Percentiles rank a stretch among this genome's conserved stretches.
These are phyloP conservation scores for Trematomus bernacchii DNA, from an alignment of 2,797 vertebrate species.

Conservation along the genomic window DNA sequence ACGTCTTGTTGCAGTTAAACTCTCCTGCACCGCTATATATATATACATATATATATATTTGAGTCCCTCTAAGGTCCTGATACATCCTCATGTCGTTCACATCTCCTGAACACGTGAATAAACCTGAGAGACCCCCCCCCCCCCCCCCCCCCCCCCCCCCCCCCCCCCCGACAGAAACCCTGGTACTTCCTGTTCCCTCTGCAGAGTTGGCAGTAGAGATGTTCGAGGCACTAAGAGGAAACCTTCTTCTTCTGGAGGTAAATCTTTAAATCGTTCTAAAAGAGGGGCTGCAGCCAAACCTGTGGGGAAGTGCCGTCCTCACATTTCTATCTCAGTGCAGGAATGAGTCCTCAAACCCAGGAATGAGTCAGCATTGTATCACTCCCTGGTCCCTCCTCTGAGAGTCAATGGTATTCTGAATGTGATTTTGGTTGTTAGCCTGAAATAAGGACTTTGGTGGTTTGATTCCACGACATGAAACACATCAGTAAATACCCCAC, in stretches of 20 bases:
- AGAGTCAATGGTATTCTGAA: no score
- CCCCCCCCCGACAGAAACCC: no score
- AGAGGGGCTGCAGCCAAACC: slow-evolving; percentile 51
- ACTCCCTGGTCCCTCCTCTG: no score
- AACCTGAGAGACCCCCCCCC: slow-evolving; percentile 76
- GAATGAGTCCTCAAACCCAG: no score
- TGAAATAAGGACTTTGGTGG: no score
- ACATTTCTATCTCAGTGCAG: slow-evolving; percentile 9
- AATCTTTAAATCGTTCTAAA: slow-evolving; percentile 52
- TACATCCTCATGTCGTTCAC: slow-evolving; percentile 40
- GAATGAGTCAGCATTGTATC: no score
- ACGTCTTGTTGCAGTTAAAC: no score
- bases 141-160: no score
- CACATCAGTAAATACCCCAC: no score
- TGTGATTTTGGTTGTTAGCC: no score
- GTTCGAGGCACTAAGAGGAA: slow-evolving; percentile 80
- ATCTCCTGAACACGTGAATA: slow-evolving; percentile 69
- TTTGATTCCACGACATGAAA: no score
- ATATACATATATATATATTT: slow-evolving; percentile 10
- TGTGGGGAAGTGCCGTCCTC: slow-evolving; percentile 53
- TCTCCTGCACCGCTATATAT: slow-evolving; percentile 1
- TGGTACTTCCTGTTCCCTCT: slow-evolving; percentile 47
- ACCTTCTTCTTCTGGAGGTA: slow-evolving; percentile 70
- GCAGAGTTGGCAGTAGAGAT: slow-evolving; percentile 76
- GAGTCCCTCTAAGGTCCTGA: background rate